Conservation (phyloP, 2,888 invertebrate genomes). For the Ditylenchus weischeri region DNA sequence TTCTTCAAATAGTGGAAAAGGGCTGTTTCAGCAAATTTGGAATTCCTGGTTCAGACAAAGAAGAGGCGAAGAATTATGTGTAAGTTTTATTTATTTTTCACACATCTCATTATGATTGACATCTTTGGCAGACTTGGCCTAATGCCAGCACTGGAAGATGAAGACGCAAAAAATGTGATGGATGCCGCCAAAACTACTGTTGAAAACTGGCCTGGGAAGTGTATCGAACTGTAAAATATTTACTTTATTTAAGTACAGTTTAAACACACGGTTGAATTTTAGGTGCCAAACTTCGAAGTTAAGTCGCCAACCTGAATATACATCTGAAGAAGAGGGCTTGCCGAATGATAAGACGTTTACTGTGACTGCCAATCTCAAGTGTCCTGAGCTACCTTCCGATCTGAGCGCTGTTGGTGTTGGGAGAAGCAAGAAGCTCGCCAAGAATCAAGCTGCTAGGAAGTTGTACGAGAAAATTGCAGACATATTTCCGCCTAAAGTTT, state of each 20-base stretch:
- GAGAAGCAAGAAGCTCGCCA: not conserved
- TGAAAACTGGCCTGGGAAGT: not conserved
- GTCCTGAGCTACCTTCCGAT: not conserved
- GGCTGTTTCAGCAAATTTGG: not conserved
- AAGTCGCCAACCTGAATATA: not conserved
- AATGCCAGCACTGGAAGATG: not conserved
- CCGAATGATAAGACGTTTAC: slow-evolving; percentile 1
- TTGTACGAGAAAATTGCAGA: not conserved
- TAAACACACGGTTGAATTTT: not conserved
- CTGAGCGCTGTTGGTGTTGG: not conserved
- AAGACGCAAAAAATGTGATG: slow-evolving; percentile 3
- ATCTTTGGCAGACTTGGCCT: not conserved
- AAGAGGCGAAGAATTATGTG: not conserved
- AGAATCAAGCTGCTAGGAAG: not conserved
- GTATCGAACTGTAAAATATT: slow-evolving; percentile 2
- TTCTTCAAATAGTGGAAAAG: slow-evolving; percentile 9
- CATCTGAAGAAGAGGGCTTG: slow-evolving; percentile 1
- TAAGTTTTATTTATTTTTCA: not conserved
- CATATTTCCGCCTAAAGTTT: not conserved
- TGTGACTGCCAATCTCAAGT: not conserved
- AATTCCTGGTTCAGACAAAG: not conserved
- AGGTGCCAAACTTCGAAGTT: not conserved
- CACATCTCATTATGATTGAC: not conserved
- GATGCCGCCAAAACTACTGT: not conserved
- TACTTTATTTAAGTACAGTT: too few species aligned